These are phyloP conservation scores for Amphipyra tragopoginis DNA, from an alignment of 2,888 invertebrate genomes.

Conservation along the genomic window DNA sequence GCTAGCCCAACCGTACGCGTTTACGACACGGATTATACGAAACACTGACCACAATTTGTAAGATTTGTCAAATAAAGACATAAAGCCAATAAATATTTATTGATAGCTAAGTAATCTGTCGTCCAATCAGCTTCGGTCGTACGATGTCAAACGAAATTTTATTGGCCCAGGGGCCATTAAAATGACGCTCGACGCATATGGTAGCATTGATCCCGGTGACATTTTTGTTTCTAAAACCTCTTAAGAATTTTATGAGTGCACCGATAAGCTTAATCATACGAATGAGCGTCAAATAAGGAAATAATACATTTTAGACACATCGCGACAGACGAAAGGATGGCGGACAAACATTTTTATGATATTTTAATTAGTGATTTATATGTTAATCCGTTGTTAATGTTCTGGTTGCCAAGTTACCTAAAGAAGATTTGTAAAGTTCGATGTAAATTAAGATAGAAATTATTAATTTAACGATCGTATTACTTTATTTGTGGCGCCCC, in stretches of 20 bases:
- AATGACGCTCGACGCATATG: slow-evolving; percentile 37
- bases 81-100: slow-evolving; percentile 61
- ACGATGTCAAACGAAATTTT: slow-evolving; percentile 44
- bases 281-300: slow-evolving; percentile 15
- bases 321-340: slow-evolving; percentile 36
- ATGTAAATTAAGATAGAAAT: slow-evolving; percentile 17
- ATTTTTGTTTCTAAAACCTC: slow-evolving; percentile 46
- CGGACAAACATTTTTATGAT: slow-evolving; percentile 19
- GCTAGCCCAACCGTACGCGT: slow-evolving; percentile 23
- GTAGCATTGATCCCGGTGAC: slow-evolving; percentile 33
- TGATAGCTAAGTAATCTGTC: slow-evolving; percentile 51
- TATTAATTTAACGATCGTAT: slow-evolving; percentile 6
- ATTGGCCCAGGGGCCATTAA: slow-evolving; percentile 40
- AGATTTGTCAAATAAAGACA: slow-evolving; percentile 64
- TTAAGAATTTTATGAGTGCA: slow-evolving; percentile 28
- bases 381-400: slow-evolving; percentile 36
- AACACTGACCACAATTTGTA: slow-evolving; percentile 56
- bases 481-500: slow-evolving; percentile 19
- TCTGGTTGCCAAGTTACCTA: slow-evolving; percentile 15
- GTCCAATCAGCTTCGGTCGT: slow-evolving; percentile 39
- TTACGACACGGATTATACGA: slow-evolving; percentile 54
- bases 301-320: slow-evolving; percentile 9
- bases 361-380: slow-evolving; percentile 37
- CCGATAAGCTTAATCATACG: slow-evolving; percentile 25
- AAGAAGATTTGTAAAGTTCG: slow-evolving; percentile 8